Conservation (phyloP, 2,113 vertebrate genomes). For the Leptobrachium ailaonicum region DNA sequence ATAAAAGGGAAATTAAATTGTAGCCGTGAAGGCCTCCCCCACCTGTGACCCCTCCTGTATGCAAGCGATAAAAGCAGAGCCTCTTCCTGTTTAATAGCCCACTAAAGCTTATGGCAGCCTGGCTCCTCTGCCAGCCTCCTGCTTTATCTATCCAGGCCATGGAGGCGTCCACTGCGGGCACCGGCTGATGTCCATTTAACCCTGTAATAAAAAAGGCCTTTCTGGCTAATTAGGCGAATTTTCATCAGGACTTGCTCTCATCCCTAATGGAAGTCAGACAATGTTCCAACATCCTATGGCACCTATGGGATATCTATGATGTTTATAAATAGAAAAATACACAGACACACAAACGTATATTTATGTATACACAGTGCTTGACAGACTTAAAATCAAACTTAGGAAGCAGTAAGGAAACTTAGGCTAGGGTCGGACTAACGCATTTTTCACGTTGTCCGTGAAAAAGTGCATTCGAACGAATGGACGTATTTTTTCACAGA, state of each 20-base stretch:
- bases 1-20: slow-evolving; percentile 48
- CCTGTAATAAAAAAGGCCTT: neutral
- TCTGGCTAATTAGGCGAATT: slow-evolving; percentile 30
- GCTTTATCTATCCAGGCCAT: slow-evolving; percentile 23
- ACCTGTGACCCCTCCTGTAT: slow-evolving; percentile 32
- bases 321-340: too few relatives aligned
- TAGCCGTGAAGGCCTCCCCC: slow-evolving; percentile 14
- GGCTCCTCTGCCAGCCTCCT: slow-evolving; percentile 22
- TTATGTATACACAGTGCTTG: too few relatives aligned
- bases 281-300: too few relatives aligned
- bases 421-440: too few relatives aligned
- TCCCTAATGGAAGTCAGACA: too few relatives aligned
- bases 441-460: too few relatives aligned
- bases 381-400: too few relatives aligned
- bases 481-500: too few relatives aligned
- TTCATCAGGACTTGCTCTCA: neutral
- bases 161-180: neutral
- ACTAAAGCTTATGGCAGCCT: slow-evolving; percentile 40
- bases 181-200: slow-evolving; percentile 21
- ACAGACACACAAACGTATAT: too few relatives aligned
- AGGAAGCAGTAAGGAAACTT: too few relatives aligned
- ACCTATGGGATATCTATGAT: too few relatives aligned
- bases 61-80: slow-evolving; percentile 29
- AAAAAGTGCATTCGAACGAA: too few relatives aligned
- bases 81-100: slow-evolving; percentile 35